phyloP scores from a whole-genome alignment of 2,113 vertebrate species.

The Calonectris borealis region DNA sequence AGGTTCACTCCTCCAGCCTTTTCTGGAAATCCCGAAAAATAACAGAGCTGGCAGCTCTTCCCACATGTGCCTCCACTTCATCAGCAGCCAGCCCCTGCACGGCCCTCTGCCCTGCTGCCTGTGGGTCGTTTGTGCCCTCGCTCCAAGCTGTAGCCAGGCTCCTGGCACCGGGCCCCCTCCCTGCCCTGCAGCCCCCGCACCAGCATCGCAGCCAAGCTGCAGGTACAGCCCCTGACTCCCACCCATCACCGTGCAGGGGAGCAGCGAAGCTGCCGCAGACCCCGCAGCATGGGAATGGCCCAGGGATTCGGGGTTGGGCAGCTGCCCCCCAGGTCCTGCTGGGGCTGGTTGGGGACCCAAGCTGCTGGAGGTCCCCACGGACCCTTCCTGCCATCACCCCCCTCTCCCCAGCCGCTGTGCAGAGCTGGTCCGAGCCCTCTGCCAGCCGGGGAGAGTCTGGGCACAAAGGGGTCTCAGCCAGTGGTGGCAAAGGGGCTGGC shows the following conservation, averaged over 20 bases:
- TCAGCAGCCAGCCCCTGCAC: neutral
- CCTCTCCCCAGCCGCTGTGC: neutral
- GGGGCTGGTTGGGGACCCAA: neutral
- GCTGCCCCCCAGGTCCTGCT: neutral
- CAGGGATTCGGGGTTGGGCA: neutral
- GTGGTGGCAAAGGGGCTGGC: neutral
- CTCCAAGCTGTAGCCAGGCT: neutral
- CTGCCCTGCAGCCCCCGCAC: neutral
- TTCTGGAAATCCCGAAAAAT: slow-evolving; percentile 43
- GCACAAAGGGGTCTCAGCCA: neutral
- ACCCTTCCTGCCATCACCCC: neutral
- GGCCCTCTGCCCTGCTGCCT: neutral
- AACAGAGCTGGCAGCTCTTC: neutral
- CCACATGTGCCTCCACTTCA: neutral
- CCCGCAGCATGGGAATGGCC: neutral
- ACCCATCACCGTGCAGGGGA: neutral
- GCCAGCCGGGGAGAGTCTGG: neutral
- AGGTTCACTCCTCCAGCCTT: neutral
- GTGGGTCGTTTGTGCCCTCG: accelerated
- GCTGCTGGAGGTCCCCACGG: no score
- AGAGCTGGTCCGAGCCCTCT: neutral
- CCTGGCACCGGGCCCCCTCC: neutral
- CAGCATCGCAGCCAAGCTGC: accelerated
- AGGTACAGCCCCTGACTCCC: neutral
- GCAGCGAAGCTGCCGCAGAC: neutral